phyloP scores from a whole-genome alignment of 2,113 vertebrate species.

The Chaetodon auriga region DNA sequence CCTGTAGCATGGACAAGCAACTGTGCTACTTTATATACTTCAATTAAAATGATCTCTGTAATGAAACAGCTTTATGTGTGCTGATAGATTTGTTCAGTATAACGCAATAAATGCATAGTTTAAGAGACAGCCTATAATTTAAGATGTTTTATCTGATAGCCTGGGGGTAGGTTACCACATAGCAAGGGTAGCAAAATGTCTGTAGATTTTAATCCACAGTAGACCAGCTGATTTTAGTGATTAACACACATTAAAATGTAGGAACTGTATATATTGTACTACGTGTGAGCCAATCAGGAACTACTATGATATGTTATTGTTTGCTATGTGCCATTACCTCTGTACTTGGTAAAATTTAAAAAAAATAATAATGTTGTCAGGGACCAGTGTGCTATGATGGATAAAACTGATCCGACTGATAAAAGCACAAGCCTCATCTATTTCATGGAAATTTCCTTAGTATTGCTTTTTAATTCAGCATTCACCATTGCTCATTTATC shows the following conservation, averaged over 20 bases:
- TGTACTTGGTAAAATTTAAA: neutral
- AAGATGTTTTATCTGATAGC: neutral
- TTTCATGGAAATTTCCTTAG: neutral
- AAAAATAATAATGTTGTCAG: neutral
- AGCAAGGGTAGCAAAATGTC: neutral
- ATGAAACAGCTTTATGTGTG: conserved; percentile 3
- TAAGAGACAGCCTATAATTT: neutral
- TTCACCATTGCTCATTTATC: conserved; percentile 1
- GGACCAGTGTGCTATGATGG: neutral
- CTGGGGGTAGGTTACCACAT: neutral
- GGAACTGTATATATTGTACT: neutral
- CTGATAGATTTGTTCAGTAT: neutral
- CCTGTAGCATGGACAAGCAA: conserved; percentile 32
- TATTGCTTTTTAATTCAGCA: conserved; percentile 38
- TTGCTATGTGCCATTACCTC: neutral
- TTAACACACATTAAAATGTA: neutral
- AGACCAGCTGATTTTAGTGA: neutral
- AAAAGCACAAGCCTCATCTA: neutral
- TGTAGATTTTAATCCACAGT: neutral
- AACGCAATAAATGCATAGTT: neutral
- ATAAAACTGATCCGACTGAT: neutral
- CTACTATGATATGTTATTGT: neutral
- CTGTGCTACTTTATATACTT: conserved; percentile 42
- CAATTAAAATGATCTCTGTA: conserved; percentile 26
- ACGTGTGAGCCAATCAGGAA: neutral